phyloP scores from a whole-genome alignment of 2,797 vertebrate species.

The Megalops cyprinoides region DNA sequence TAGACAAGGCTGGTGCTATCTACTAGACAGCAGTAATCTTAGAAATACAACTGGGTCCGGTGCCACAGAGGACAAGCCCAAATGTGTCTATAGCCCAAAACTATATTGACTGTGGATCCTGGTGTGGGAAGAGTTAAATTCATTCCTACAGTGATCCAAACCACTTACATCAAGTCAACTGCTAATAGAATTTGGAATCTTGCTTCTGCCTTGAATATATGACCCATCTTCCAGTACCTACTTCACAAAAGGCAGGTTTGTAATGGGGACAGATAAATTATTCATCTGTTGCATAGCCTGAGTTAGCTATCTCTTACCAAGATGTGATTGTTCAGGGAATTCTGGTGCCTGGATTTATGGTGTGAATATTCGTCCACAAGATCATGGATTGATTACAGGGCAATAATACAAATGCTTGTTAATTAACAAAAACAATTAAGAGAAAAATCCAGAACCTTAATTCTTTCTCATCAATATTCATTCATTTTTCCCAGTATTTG shows the following conservation, averaged over 20 bases:
- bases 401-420: not conserved
- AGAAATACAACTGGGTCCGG: too few relatives aligned
- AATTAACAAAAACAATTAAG: not conserved
- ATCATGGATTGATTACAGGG: not conserved
- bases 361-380: not conserved
- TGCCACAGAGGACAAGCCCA: too few relatives aligned
- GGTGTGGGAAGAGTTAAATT: slow-evolving; percentile 67
- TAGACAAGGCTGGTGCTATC: too few relatives aligned
- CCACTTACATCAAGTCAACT: slow-evolving; percentile 22
- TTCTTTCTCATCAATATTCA: not conserved
- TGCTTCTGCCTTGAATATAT: slow-evolving; percentile 58
- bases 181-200: slow-evolving; percentile 50
- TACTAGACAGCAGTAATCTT: too few relatives aligned
- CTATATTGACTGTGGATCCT: too few relatives aligned
- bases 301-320: not conserved
- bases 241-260: slow-evolving; percentile 50
- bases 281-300: not conserved
- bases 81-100: too few relatives aligned
- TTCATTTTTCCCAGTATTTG: too few relatives aligned
- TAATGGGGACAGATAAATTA: slow-evolving; percentile 16
- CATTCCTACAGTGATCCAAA: slow-evolving; percentile 45
- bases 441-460: too few relatives aligned
- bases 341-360: too few relatives aligned
- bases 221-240: slow-evolving; percentile 48
- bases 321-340: not conserved